phyloP scores from a whole-genome alignment of 2,113 vertebrate species.

The Cranoglanis bouderius region DNA sequence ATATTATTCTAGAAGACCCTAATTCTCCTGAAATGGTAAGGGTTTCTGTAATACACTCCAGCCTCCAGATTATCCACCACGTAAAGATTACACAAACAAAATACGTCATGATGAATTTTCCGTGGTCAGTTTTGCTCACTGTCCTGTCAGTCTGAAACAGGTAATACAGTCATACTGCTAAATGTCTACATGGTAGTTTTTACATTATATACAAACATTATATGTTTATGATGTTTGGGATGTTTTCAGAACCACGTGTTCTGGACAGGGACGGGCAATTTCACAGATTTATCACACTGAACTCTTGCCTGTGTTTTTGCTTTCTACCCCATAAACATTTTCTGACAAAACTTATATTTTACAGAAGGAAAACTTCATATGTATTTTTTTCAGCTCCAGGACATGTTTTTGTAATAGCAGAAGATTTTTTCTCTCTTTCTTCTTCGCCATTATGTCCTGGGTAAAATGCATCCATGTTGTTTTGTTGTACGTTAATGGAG shows the following conservation, averaged over 20 bases:
- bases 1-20: not conserved
- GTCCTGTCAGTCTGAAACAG: not conserved
- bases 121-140: not conserved
- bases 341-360: not conserved
- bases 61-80: not conserved
- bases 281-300: not conserved
- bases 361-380: not conserved
- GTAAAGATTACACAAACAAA: not conserved
- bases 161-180: too few species aligned
- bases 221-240: not conserved
- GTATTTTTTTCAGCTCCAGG: not conserved
- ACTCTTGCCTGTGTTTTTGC: not conserved
- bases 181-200: not conserved
- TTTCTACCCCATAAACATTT: not conserved
- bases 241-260: not conserved
- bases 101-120: not conserved
- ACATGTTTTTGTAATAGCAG: not conserved
- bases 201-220: not conserved
- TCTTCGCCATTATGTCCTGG: not conserved
- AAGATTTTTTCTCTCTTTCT: not conserved
- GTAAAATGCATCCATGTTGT: not conserved
- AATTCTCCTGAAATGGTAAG: slow-evolving; percentile 32
- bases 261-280: not conserved
- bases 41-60: not conserved
- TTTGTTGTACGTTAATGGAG: not conserved